Conservation (phyloP, 2,888 invertebrate species). For the Lissonota sp. region DNA sequence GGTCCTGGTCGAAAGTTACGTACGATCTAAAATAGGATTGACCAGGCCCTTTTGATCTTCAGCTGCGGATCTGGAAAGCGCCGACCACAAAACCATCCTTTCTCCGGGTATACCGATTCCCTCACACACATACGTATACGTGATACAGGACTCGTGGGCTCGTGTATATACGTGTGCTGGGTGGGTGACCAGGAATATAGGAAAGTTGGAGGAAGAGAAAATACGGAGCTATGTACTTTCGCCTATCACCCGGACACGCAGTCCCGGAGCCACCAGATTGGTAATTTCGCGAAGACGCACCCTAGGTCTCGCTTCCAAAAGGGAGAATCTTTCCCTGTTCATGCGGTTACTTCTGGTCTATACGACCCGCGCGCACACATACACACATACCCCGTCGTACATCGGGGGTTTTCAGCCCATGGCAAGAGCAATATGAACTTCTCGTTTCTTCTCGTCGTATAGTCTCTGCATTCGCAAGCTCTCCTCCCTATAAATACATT, state of each 20-base stretch:
- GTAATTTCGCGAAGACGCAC: constrained; percentile 73
- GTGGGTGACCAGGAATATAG: constrained; percentile 17
- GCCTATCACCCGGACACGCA: constrained; percentile 61
- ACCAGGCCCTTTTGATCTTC: not conserved
- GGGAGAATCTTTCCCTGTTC: constrained; percentile 43
- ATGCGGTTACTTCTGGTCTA: not conserved
- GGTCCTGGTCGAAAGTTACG: too few species aligned
- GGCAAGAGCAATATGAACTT: constrained; percentile 69
- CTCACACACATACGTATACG: constrained; percentile 21
- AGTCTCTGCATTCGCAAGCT: constrained; percentile 41
- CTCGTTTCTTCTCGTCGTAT: constrained; percentile 66
- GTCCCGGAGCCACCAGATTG: constrained; percentile 71
- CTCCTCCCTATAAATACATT: constrained; percentile 6
- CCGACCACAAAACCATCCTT: constrained; percentile 25
- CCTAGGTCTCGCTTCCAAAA: constrained; percentile 54
- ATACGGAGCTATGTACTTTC: constrained; percentile 29
- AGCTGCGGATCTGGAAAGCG: not conserved
- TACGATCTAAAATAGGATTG: not conserved
- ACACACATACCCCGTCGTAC: not conserved
- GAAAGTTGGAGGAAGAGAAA: constrained; percentile 21
- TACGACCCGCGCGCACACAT: not conserved
- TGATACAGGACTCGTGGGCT: constrained; percentile 30
- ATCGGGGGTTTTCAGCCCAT: constrained; percentile 57
- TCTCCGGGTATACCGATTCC: constrained; percentile 15
- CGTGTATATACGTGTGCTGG: constrained; percentile 23